phyloP scores from a whole-genome alignment of 2,113 vertebrate genomes.

The Poecile atricapillus region DNA sequence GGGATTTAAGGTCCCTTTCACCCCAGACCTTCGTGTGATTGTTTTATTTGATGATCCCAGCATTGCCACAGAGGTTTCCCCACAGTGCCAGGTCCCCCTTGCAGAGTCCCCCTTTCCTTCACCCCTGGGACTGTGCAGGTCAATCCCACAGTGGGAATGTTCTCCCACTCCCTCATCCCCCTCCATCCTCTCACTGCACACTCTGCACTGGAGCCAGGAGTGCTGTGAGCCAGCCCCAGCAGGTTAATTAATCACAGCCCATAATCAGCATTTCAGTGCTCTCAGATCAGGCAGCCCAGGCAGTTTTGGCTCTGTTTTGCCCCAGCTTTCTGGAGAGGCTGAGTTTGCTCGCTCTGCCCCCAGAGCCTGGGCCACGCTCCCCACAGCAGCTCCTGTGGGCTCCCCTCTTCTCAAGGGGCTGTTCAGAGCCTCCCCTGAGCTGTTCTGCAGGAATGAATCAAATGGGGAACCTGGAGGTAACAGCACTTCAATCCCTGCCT shows the following conservation, averaged over 20 bases:
- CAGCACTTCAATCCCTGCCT: neutral
- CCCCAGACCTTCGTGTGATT: neutral
- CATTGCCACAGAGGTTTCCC: neutral
- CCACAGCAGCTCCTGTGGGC: neutral
- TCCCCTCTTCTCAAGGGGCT: neutral
- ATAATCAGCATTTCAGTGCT: neutral
- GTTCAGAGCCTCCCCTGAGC: neutral
- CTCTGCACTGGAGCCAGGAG: neutral
- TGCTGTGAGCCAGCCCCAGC: neutral
- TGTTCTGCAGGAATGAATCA: neutral
- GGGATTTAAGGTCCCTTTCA: neutral
- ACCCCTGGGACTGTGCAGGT: neutral
- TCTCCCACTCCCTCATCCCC: neutral
- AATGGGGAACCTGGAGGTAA: neutral
- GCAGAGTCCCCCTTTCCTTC: neutral
- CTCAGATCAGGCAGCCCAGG: neutral
- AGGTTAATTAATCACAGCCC: neutral
- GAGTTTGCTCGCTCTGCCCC: no score
- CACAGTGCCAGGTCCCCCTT: accelerated
- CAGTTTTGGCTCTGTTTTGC: neutral
- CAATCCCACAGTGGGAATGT: neutral
- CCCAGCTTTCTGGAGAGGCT: no score
- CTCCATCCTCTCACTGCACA: neutral
- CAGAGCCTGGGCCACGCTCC: neutral
- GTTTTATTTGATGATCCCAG: neutral